Percentiles rank a stretch among this genome's conserved stretches.
These are phyloP conservation scores for Diadumene lineata DNA, from an alignment of 92 coral and sea anemone species.

Conservation along the genomic window DNA sequence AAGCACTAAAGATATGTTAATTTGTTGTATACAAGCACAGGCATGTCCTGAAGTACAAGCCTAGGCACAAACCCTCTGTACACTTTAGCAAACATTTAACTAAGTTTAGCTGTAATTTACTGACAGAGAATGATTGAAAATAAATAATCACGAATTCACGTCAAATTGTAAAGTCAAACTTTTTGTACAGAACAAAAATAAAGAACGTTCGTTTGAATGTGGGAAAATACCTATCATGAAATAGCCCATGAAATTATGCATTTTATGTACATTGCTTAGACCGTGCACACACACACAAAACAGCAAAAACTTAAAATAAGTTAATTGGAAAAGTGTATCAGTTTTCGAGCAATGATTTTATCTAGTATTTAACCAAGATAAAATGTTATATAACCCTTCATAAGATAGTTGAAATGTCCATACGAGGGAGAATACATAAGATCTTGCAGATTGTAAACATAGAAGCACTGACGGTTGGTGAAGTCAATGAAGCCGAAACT, in stretches of 20 bases:
- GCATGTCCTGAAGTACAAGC: conserved; percentile 1
- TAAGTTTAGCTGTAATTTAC: no score
- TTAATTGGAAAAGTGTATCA: not conserved
- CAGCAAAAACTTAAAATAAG: no score
- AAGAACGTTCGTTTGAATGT: not conserved
- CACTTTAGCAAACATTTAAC: not conserved
- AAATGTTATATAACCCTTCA: not conserved
- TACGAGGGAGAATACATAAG: not conserved
- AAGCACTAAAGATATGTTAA: not conserved
- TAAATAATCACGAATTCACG: not conserved
- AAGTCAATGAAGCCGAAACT: conserved; percentile 1
- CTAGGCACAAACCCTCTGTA: not conserved
- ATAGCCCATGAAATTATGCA: conserved; percentile 11
- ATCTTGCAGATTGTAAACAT: conserved; percentile 7
- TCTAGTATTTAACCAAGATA: not conserved
- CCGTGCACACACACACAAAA: no score
- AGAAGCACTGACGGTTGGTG: not conserved
- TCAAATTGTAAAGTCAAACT: not conserved
- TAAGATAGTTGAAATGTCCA: not conserved
- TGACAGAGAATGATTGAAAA: not conserved
- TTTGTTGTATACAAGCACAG: not conserved
- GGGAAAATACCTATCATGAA: not conserved
- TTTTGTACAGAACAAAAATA: not conserved
- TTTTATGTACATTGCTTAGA: not conserved
- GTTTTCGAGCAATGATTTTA: not conserved